These are phyloP conservation scores for Tupaia tana DNA, from an alignment of 2,113 vertebrate genomes.

Conservation along the genomic window DNA sequence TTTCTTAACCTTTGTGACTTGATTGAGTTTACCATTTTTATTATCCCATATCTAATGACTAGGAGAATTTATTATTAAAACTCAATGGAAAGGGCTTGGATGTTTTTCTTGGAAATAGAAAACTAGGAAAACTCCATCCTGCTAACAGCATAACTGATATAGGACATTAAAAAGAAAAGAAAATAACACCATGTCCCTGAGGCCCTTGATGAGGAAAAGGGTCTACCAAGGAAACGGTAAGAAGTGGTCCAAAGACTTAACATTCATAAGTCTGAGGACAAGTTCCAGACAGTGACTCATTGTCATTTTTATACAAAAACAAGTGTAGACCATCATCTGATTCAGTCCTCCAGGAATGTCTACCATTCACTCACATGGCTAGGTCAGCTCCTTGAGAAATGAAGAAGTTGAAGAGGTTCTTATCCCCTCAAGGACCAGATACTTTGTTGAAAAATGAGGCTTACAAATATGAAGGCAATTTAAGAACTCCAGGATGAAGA, in stretches of 20 bases:
- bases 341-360: conserved; percentile 66
- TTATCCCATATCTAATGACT: background rate
- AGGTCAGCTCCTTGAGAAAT: background rate
- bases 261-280: conserved; percentile 1
- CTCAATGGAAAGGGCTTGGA: background rate
- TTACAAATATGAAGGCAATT: background rate
- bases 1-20: background rate
- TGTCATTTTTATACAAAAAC: conserved; percentile 66
- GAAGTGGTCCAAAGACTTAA: conserved; percentile 8
- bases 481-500: background rate
- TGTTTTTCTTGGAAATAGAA: conserved; percentile 6
- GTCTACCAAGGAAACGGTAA: background rate
- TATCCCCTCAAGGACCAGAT: background rate
- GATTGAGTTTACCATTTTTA: conserved; percentile 18
- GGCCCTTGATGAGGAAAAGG: background rate
- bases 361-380: background rate
- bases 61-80: background rate
- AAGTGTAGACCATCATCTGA: conserved; percentile 61
- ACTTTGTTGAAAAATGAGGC: background rate
- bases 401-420: background rate
- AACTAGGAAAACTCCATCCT: background rate
- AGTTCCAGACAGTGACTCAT: conserved; percentile 74
- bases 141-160: background rate
- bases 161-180: background rate
- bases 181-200: background rate